phyloP scores from a whole-genome alignment of 2,888 invertebrate genomes.

The Slavum lentiscoides region DNA sequence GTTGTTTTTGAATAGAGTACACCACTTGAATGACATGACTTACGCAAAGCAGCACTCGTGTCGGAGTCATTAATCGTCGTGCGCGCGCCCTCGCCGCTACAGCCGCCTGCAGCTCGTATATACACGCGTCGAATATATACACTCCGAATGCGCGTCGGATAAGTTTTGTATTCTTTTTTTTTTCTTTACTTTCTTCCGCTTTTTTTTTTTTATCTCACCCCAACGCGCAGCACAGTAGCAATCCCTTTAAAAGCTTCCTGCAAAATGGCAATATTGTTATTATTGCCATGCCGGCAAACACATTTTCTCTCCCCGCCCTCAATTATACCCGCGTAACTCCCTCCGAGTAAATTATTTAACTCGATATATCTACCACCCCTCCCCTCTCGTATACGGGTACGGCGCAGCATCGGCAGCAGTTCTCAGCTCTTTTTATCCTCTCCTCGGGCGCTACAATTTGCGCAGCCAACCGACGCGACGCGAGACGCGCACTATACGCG shows the following conservation, averaged over 20 bases:
- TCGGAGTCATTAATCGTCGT: conserved; percentile 27
- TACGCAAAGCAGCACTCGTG: background rate
- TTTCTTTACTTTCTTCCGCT: background rate
- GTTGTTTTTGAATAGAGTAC: background rate
- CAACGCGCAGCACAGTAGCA: background rate
- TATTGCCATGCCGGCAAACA: conserved; percentile 39
- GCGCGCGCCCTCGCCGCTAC: background rate
- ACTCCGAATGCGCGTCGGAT: background rate
- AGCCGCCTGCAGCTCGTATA: background rate
- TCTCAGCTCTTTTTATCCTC: conserved; percentile 9
- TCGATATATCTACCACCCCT: conserved; percentile 11
- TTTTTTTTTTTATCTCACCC: background rate
- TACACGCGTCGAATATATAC: background rate
- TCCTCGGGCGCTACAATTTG: conserved; percentile 48
- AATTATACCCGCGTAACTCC: conserved; percentile 28
- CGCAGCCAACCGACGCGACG: conserved; percentile 9
- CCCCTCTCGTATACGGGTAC: no score
- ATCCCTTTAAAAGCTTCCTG: conserved; percentile 44
- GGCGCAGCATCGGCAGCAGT: background rate
- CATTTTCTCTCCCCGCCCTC: conserved; percentile 11
- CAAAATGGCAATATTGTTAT: conserved; percentile 40
- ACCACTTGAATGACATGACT: background rate
- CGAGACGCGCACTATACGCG: no score
- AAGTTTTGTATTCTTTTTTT: conserved; percentile 12
- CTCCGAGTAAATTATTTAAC: conserved; percentile 49